Evolutionary conservation across 2,113 vertebrate genomes (phyloP), one percentile per base, ranked within the genome.

Genomic region (Dissostichus mawsoni): DNA sequence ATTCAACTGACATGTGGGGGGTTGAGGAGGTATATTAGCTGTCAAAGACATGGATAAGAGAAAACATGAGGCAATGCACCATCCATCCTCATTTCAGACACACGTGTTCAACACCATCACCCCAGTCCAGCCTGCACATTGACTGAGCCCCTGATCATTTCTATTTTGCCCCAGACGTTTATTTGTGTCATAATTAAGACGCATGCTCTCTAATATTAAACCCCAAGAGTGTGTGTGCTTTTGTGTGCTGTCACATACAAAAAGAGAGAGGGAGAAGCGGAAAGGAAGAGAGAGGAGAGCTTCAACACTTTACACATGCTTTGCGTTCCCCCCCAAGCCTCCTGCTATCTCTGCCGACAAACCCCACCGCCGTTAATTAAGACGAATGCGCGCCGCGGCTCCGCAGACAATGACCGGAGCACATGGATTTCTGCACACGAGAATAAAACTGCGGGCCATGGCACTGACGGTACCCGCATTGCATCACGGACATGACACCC

Each of bases 401-500:
- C 77, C 71, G 65, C 86, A 62, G 77, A 78, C 78, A 75, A 92
- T 89, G 87, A 79, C 29, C 45, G 81, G 77, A 53, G 89, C 74
- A 74, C 85, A 63, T 79, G 82, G 80, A 70, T 90, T 78, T 87
- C 73, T 80, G 74, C 86, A 69, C 83, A 69, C 81, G 53, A 67
- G 84, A 84, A 89, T 69, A 77, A 67, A 82, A 76, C 85, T 85
- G 89, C 80, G 86, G 86, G 86, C 76, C 78, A 78, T 75, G 87
- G 81, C 76, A 83, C 78, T 88, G 85, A 81, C 84, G 56, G 82
- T 89, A 93, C 93, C 95, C 94, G 95, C 94, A 95, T 94, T 95
- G 95, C 95, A 95, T 95, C 94, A 95, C 93, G 90, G 92, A 93
- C 90, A 90, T 92, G 87, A 91, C 89, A 88, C 87, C 86, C 84